Evolutionary conservation across 2,113 vertebrate species (phyloP).

Genomic region (Noctilio leporinus): DNA sequence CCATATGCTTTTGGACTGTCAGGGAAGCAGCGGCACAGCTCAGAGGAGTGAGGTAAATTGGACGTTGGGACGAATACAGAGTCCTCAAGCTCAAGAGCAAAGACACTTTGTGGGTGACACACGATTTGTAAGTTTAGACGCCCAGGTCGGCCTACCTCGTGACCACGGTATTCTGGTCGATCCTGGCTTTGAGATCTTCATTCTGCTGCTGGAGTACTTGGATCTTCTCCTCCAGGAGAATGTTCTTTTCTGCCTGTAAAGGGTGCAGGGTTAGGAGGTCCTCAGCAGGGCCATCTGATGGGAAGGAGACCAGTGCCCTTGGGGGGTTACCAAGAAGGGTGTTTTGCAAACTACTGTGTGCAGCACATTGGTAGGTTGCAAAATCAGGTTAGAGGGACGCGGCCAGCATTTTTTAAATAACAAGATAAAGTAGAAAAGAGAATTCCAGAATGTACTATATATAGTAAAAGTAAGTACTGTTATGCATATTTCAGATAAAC

Average conservation of each 20-base stretch:
- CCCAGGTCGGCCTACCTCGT: conserved; percentile 83
- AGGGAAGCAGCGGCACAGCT: not conserved
- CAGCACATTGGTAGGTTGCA: not conserved
- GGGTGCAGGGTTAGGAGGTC: not conserved
- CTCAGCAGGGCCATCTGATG: not conserved
- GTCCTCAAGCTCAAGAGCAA: not conserved
- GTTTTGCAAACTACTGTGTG: not conserved
- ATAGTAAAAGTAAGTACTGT: not conserved
- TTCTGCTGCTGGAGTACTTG: conserved; percentile 96
- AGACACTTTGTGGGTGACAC: not conserved
- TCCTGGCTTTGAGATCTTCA: conserved; percentile 92
- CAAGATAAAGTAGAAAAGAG: conserved; percentile 8
- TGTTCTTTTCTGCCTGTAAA: conserved; percentile 92
- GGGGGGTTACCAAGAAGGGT: not conserved
- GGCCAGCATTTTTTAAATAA: not conserved
- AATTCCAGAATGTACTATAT: not conserved
- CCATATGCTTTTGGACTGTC: rapidly evolving
- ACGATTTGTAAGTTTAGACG: rapidly evolving
- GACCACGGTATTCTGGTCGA: conserved; percentile 90
- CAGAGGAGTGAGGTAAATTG: not conserved
- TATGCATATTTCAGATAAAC: not conserved
- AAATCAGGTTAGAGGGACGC: not conserved
- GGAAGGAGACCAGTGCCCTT: not conserved
- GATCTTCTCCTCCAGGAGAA: conserved; percentile 91
- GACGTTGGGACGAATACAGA: not conserved